phyloP scores from a whole-genome alignment of 2,888 invertebrate species.

The Brachylomia viminalis region DNA sequence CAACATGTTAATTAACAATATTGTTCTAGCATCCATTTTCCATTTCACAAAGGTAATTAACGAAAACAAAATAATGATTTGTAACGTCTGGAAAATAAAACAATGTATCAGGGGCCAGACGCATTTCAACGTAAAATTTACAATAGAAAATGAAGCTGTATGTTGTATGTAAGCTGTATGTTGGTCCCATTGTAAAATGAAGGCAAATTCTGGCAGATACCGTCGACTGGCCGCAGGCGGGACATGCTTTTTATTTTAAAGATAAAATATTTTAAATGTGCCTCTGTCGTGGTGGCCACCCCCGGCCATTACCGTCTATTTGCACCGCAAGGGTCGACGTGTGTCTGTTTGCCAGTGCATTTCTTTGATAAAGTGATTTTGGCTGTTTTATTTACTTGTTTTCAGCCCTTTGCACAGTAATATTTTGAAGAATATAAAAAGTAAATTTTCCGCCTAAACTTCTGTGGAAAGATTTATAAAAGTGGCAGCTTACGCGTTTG shows the following conservation, averaged over 20 bases:
- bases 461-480: background rate
- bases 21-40: slow-evolving; percentile 7
- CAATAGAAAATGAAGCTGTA: slow-evolving; percentile 15
- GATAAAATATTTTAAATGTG: slow-evolving; percentile 77
- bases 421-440: too few relatives aligned
- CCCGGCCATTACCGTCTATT: slow-evolving; percentile 54
- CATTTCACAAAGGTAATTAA: slow-evolving; percentile 14
- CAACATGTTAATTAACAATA: background rate
- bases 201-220: slow-evolving; percentile 35
- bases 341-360: slow-evolving; percentile 45
- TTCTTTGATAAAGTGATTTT: slow-evolving; percentile 44
- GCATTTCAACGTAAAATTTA: slow-evolving; percentile 38
- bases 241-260: slow-evolving; percentile 76
- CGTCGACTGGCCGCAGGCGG: slow-evolving; percentile 65
- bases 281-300: slow-evolving; percentile 65
- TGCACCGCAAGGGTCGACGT: slow-evolving; percentile 46
- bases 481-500: background rate
- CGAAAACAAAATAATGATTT: slow-evolving; percentile 27
- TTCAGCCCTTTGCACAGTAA: background rate
- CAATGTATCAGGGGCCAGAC: slow-evolving; percentile 29
- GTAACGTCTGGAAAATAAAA: slow-evolving; percentile 29
- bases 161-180: too few relatives aligned
- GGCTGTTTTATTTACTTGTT: slow-evolving; percentile 21
- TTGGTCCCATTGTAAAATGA: slow-evolving; percentile 40
- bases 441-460: background rate